Evolutionary conservation across 2,888 invertebrate genomes (phyloP).

Genomic region (Mythimna albipuncta): DNA sequence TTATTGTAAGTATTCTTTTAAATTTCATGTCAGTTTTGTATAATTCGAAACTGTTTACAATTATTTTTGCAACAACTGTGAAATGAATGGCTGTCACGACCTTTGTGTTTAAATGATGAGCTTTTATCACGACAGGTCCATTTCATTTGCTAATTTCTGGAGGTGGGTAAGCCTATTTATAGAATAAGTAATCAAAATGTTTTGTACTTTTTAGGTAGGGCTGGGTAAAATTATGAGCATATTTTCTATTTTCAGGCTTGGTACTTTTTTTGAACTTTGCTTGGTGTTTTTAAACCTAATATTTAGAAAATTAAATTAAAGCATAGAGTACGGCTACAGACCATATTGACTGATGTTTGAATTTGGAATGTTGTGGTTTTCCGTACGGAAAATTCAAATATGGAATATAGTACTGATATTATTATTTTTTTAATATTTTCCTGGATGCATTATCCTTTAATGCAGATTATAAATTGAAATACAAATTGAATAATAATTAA

Average conservation of each 20-base stretch:
- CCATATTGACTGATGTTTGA: conserved; percentile 4
- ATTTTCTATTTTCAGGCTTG: conserved; percentile 21
- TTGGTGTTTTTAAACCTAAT: not conserved
- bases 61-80: conserved; percentile 41
- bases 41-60: conserved; percentile 12
- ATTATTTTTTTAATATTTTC: not conserved
- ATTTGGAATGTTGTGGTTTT: conserved; percentile 18
- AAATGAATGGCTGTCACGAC: conserved; percentile 48
- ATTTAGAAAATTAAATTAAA: not conserved
- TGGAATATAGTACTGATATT: too few species aligned
- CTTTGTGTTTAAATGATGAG: conserved; percentile 55
- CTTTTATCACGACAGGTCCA: conserved; percentile 60
- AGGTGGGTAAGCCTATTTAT: conserved; percentile 41
- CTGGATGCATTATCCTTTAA: not conserved
- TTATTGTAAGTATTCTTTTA: not conserved
- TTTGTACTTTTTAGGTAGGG: conserved; percentile 33
- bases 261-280: conserved; percentile 7
- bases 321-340: not conserved
- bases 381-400: conserved; percentile 12
- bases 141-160: conserved; percentile 64
- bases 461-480: not conserved
- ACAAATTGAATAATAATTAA: not conserved
- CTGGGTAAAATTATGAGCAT: conserved; percentile 18
- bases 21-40: conserved; percentile 10
- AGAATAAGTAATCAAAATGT: conserved; percentile 22